Percentiles rank a stretch among this genome's conserved stretches.
Conservation (phyloP, 2,888 invertebrate genomes). For the Cryptus armator region DNA sequence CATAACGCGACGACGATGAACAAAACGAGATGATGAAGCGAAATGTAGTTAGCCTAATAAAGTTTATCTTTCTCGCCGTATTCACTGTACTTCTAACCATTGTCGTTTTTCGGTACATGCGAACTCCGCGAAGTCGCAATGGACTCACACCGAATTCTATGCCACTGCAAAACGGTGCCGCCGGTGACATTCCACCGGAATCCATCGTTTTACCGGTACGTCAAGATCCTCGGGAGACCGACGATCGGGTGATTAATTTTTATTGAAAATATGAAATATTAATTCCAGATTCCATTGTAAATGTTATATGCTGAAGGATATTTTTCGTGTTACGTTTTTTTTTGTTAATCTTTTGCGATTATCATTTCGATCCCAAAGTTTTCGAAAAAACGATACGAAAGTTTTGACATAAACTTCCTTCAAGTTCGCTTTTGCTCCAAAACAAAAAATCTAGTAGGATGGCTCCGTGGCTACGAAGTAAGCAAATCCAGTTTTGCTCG, state of each 20-base stretch:
- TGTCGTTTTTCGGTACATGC: constrained; percentile 81
- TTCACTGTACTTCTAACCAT: constrained; percentile 82
- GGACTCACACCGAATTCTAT: constrained; percentile 49
- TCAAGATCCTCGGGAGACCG: constrained; percentile 5
- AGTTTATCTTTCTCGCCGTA: constrained; percentile 80
- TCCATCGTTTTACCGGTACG: constrained; percentile 9
- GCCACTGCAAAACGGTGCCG: constrained; percentile 48
- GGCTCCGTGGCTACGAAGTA: too few species aligned
- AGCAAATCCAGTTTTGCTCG: too few species aligned
- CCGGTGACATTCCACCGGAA: constrained; percentile 21
- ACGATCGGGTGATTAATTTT: constrained; percentile 34
- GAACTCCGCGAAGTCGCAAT: constrained; percentile 72
- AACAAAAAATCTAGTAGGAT: too few species aligned
- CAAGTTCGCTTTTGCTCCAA: too few species aligned
- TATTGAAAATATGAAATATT: background rate
- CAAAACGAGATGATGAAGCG: constrained; percentile 81
- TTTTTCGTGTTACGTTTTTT: too few species aligned
- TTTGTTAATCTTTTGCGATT: too few species aligned
- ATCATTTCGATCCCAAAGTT: too few species aligned
- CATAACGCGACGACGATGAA: constrained; percentile 65
- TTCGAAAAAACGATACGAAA: too few species aligned
- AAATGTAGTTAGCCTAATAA: constrained; percentile 83
- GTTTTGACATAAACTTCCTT: too few species aligned
- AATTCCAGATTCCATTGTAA: background rate
- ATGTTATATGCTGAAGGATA: background rate